Conservation (phyloP, 2,113 vertebrate genomes). For the Erythrocercus mccallii region DNA sequence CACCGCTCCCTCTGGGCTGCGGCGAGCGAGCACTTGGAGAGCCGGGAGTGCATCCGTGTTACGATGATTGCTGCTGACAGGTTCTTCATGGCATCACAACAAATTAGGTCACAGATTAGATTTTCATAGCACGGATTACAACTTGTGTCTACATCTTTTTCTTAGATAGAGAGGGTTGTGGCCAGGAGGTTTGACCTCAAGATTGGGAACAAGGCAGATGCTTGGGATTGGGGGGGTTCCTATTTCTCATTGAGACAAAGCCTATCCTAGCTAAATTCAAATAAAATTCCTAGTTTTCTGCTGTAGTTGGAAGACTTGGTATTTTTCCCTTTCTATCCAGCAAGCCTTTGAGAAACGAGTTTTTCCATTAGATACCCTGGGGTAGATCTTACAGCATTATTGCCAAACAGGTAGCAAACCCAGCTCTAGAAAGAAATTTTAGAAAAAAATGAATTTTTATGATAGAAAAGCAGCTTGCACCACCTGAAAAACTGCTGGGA, state of each 20-base stretch:
- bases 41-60: not conserved
- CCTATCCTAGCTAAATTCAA: not conserved
- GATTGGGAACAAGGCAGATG: not conserved
- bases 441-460: not conserved
- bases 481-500: not conserved
- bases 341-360: not conserved
- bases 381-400: not conserved
- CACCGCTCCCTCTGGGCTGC: not conserved
- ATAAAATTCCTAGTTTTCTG: not conserved
- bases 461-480: not conserved
- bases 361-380: not conserved
- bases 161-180: not conserved
- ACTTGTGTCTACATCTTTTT: slow-evolving; percentile 7
- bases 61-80: slow-evolving; percentile 59
- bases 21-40: not conserved
- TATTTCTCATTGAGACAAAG: not conserved
- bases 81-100: slow-evolving; percentile 60
- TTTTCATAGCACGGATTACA: slow-evolving; percentile 48
- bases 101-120: slow-evolving; percentile 67
- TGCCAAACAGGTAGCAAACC: not conserved
- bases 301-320: not conserved
- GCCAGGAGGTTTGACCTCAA: not conserved
- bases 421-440: not conserved
- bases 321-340: not conserved
- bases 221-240: no score